phyloP scores from a whole-genome alignment of 2,888 invertebrate genomes.

The Phorcus lineatus region DNA sequence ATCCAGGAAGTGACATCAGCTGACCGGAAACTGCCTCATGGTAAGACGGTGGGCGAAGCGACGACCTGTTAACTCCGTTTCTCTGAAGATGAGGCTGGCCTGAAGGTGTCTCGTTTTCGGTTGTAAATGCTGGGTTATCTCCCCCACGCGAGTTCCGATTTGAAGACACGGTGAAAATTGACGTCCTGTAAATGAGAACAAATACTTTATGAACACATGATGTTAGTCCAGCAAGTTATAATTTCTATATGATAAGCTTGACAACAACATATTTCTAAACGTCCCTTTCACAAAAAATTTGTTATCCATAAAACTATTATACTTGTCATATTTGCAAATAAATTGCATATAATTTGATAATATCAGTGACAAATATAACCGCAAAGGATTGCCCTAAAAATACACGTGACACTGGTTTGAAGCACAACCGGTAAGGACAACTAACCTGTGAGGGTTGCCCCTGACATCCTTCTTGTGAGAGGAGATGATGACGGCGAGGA shows the following conservation, averaged over 20 bases:
- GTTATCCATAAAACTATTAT: too few species aligned
- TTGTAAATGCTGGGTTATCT: conserved; percentile 36
- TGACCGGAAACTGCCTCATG: conserved; percentile 33
- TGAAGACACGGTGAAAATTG: conserved; percentile 24
- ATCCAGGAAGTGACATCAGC: conserved; percentile 7
- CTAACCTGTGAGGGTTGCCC: background rate
- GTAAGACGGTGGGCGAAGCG: conserved; percentile 32
- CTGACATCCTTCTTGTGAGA: conserved; percentile 46
- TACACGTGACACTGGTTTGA: too few species aligned
- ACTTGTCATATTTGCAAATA: too few species aligned
- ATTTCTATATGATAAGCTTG: too few species aligned
- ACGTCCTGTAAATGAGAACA: conserved; percentile 21
- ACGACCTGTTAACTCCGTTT: conserved; percentile 14
- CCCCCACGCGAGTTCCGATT: conserved; percentile 30
- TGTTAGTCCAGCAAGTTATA: too few species aligned
- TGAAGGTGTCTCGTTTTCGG: conserved; percentile 21
- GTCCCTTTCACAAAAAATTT: too few species aligned
- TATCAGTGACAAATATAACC: too few species aligned
- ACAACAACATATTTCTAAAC: too few species aligned
- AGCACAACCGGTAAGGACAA: too few species aligned
- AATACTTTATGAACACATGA: background rate
- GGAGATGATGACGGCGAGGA: conserved; percentile 52
- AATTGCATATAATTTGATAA: too few species aligned
- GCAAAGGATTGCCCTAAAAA: background rate
- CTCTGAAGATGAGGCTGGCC: conserved; percentile 7